These are phyloP conservation scores for Catocala nupta DNA, from an alignment of 2,888 invertebrate genomes.

Conservation along the genomic window DNA sequence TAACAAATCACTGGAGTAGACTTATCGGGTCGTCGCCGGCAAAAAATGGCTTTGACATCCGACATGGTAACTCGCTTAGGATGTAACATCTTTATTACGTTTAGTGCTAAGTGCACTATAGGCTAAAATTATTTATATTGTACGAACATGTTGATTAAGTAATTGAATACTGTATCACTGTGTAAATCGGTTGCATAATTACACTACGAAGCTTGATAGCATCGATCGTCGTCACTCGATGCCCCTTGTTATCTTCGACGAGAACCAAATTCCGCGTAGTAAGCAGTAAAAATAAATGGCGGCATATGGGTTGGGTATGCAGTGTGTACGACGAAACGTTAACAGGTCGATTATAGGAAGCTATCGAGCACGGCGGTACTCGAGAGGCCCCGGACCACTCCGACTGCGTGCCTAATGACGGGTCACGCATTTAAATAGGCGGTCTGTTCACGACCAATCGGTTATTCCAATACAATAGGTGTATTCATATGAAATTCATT, in stretches of 20 bases:
- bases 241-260: constrained; percentile 22
- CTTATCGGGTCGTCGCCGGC: constrained; percentile 35
- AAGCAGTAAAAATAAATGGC: constrained; percentile 74
- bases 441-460: constrained; percentile 71
- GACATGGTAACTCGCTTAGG: constrained; percentile 58
- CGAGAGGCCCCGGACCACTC: constrained; percentile 64
- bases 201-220: constrained; percentile 29
- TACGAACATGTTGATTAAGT: constrained; percentile 30
- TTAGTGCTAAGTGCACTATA: constrained; percentile 35
- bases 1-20: constrained; percentile 46
- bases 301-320: constrained; percentile 62
- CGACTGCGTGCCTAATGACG: constrained; percentile 78
- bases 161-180: constrained; percentile 33
- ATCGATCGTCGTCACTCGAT: constrained; percentile 47
- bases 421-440: constrained; percentile 84
- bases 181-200: constrained; percentile 26
- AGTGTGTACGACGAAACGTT: constrained; percentile 69
- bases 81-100: constrained; percentile 54
- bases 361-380: constrained; percentile 70
- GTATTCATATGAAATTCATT: constrained; percentile 68
- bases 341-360: constrained; percentile 83
- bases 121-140: constrained; percentile 37
- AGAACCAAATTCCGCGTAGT: constrained; percentile 60
- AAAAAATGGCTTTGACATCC: constrained; percentile 60
- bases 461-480: constrained; percentile 62